These are phyloP conservation scores for Malurus melanocephalus DNA, from an alignment of 2,113 vertebrate genomes.

Conservation along the genomic window DNA sequence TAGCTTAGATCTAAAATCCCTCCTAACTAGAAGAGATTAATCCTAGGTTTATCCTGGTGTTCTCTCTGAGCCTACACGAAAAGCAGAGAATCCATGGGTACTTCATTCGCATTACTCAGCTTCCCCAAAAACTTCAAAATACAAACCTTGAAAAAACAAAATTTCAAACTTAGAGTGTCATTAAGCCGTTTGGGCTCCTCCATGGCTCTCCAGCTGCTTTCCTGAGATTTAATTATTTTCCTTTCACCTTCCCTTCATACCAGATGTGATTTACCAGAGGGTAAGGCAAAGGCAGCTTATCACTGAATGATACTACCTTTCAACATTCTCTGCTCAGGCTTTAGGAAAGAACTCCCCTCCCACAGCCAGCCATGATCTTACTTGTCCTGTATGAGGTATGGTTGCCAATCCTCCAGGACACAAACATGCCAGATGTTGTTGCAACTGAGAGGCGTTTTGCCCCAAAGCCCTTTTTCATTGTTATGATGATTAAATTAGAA, in stretches of 20 bases:
- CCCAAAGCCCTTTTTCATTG: background rate
- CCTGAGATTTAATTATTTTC: background rate
- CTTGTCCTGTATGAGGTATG: background rate
- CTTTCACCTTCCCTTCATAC: background rate
- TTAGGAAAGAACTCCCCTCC: background rate
- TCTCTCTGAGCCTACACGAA: background rate
- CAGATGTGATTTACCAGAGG: background rate
- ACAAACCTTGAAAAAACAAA: background rate
- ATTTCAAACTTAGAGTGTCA: background rate
- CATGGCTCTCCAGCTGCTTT: background rate
- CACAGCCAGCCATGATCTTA: background rate
- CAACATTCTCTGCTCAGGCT: background rate
- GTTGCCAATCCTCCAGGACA: background rate
- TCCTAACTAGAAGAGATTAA: background rate
- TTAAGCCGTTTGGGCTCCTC: background rate
- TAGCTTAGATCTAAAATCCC: background rate
- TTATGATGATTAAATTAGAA: background rate
- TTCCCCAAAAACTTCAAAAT: background rate
- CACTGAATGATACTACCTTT: constrained; percentile 10
- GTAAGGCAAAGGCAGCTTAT: background rate
- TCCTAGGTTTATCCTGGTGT: background rate
- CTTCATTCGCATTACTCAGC: background rate
- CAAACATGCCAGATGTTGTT: constrained; percentile 5
- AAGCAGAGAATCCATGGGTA: background rate
- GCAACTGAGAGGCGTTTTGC: background rate